phyloP scores from a whole-genome alignment of 2,113 vertebrate genomes.

The Natator depressus region DNA sequence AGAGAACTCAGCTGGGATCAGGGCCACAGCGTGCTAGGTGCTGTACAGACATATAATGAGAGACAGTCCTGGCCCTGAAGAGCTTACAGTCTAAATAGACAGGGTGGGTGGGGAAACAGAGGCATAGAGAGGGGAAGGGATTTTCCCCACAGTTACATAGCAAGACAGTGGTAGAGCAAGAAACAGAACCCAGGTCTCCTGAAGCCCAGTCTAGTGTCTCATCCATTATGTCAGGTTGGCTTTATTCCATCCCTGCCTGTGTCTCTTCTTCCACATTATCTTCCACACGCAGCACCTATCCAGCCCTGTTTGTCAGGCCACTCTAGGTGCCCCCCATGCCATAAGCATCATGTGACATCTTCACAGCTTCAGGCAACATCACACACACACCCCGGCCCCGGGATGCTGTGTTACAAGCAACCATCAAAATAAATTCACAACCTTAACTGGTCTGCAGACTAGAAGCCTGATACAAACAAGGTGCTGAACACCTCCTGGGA shows the following conservation, averaged over 20 bases:
- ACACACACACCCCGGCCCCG: not conserved
- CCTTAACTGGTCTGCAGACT: not conserved
- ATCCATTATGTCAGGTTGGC: not conserved
- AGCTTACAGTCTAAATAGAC: fast-evolving
- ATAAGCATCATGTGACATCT: not conserved
- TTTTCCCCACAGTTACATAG: not conserved
- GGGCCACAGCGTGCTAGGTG: fast-evolving
- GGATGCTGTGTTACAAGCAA: not conserved
- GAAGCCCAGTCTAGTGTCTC: not conserved
- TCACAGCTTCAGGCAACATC: not conserved
- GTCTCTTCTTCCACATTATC: not conserved
- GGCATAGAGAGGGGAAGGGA: not conserved
- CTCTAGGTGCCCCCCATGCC: not conserved
- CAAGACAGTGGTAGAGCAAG: not conserved
- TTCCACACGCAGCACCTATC: not conserved
- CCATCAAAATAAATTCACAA: not conserved
- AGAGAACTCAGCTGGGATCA: fast-evolving
- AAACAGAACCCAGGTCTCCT: conserved; percentile 32
- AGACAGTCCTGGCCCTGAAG: not conserved
- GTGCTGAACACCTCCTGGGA: not conserved
- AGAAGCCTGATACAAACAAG: not conserved
- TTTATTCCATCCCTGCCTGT: fast-evolving
- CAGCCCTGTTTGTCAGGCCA: not conserved
- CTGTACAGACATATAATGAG: not conserved
- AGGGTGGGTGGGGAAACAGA: not conserved